Evolutionary conservation across 2,888 invertebrate species (phyloP), one percentile per base, ranked within the genome.

Genomic region (Orthonychiurus folsomi): DNA sequence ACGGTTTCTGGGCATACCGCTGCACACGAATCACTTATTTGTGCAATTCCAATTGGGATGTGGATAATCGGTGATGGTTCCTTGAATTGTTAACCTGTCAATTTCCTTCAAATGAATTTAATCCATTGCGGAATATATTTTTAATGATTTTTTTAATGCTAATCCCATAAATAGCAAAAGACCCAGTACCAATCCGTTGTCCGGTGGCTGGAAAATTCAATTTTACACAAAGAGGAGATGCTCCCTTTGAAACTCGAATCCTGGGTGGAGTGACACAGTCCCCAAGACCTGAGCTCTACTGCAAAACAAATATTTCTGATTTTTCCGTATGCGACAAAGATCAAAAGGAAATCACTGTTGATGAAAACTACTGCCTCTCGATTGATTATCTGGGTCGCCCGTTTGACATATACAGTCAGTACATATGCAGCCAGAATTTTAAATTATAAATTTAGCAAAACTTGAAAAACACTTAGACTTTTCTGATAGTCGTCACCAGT

Each of bases 151-250:
- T n/a, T n/a, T n/a, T n/a, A n/a, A n/a, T n/a, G n/a, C n/a, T n/a
- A n/a, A n/a, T n/a, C n/a, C n/a, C n/a, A 37, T 56, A 9, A 27
- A 26, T 56, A 81, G 86, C 89, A n/a, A 88, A 85, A 76, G 86
- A 90, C 77, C 96, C 96, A 0, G 86, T 89, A 0, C 88, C 95
- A 0, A 88, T 97, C 3, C 84, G 92, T 53, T 97, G 96, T 77
- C 96, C 96, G 0, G 87, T 97, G 1, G 96, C 94, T 52, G 97
- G 97, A 1, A 94, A 96, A 78, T 97, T 93, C 76, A 89, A 87
- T 77, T 97, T 97, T 75, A 85, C 87, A 0, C 96, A 97, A 78
- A 83, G 79, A 73, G 93, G 93, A n/a, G 93, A 93, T 71, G 87
- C 90, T 37, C 84, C 81, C 37, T 95, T 96, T 75, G 88, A 87